Evolutionary conservation across 1,140 invertebrate species (phyloP).

Genomic region (Panonychus citri): DNA sequence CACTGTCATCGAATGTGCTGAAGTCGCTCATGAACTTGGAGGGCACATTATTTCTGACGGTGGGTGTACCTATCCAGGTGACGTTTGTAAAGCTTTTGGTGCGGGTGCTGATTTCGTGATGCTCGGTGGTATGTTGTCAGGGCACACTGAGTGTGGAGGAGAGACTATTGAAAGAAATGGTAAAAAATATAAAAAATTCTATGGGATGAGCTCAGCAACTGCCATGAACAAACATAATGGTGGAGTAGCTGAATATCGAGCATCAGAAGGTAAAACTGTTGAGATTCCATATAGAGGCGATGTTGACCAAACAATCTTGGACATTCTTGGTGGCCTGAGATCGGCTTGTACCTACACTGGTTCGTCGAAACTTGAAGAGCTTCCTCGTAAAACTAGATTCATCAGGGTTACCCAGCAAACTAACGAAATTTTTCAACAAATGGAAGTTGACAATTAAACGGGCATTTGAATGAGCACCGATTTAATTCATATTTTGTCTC

Average conservation of each 20-base stretch:
- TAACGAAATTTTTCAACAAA: constrained; percentile 42
- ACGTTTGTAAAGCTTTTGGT: constrained; percentile 82
- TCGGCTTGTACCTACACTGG: constrained; percentile 85
- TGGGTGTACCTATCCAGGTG: constrained; percentile 68
- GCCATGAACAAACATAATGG: constrained; percentile 79
- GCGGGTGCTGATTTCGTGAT: constrained; percentile 91
- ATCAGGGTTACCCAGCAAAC: constrained; percentile 71
- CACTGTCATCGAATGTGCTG: constrained; percentile 84
- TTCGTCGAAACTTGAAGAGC: constrained; percentile 54
- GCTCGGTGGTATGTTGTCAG: constrained; percentile 85
- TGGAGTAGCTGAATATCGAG: constrained; percentile 59
- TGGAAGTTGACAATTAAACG: constrained; percentile 1
- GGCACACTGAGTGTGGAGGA: constrained; percentile 75
- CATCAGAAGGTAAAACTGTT: constrained; percentile 82
- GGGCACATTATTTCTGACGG: constrained; percentile 85
- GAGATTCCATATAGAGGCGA: constrained; percentile 67
- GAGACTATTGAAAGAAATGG: constrained; percentile 62
- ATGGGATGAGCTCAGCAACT: constrained; percentile 80
- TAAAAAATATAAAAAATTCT: constrained; percentile 62
- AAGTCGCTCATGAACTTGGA: constrained; percentile 71
- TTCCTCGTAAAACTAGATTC: constrained; percentile 67
- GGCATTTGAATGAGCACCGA: too few species aligned
- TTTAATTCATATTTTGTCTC: too few species aligned
- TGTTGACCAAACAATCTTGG: constrained; percentile 53
- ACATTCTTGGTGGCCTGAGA: constrained; percentile 65